These are phyloP conservation scores for Palythoa caribaeorum DNA, from an alignment of 92 coral and sea anemone species.

Conservation along the genomic window DNA sequence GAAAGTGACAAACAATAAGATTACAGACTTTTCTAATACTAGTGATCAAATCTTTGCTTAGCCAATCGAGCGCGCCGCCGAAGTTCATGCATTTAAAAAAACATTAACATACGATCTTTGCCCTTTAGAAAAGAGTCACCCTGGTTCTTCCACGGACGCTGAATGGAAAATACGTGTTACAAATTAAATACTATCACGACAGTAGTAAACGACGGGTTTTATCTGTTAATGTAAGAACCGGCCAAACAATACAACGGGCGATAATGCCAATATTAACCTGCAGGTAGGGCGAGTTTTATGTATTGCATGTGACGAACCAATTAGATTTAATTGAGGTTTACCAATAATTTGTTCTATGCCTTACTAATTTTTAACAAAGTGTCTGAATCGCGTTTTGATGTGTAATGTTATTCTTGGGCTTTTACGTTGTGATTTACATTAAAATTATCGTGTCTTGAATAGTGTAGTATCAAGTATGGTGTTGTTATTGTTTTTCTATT, in stretches of 20 bases:
- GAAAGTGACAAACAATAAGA: no score
- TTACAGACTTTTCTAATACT: no score
- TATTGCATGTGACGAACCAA: no score
- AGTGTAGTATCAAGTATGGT: no score
- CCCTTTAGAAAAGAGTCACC: slow-evolving; percentile 52
- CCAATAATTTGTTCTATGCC: no score
- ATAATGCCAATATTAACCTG: slow-evolving; percentile 70
- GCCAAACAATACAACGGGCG: slow-evolving; percentile 46
- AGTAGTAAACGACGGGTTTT: slow-evolving; percentile 52
- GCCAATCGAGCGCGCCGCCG: not conserved
- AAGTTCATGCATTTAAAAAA: not conserved
- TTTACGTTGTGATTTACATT: no score
- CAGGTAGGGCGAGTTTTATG: slow-evolving; percentile 55
- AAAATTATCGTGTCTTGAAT: not conserved
- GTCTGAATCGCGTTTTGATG: no score
- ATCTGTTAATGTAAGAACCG: slow-evolving; percentile 59
- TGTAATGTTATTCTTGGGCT: no score
- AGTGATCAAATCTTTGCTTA: not conserved
- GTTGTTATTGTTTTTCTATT: no score
- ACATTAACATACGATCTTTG: not conserved
- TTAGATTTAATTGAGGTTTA: no score
- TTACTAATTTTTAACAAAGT: no score
- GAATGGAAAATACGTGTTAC: slow-evolving; percentile 55
- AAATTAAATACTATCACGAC: slow-evolving; percentile 71
- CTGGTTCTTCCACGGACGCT: slow-evolving; percentile 52